Evolutionary conservation across 2,888 invertebrate species (phyloP).

Genomic region (Coronaproctus castanopsis): DNA sequence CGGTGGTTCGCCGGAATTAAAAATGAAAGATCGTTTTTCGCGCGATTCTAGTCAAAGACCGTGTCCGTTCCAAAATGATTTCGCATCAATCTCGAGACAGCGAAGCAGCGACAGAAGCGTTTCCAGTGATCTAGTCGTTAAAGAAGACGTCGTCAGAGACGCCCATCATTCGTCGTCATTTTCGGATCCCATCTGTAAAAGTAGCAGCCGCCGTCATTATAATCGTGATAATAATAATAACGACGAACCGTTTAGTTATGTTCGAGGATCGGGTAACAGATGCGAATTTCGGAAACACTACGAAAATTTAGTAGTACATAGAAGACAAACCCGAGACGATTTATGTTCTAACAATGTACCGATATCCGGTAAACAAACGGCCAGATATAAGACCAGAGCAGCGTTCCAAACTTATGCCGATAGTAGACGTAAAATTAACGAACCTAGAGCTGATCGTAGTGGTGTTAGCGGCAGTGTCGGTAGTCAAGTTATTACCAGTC

Average conservation of each 20-base stretch:
- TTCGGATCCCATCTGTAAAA: conserved; percentile 3
- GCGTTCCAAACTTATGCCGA: no score
- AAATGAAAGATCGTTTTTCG: background rate
- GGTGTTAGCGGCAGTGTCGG: background rate
- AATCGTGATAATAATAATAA: background rate
- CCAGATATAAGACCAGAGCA: no score
- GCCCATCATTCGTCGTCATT: background rate
- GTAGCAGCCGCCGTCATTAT: background rate
- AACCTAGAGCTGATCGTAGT: no score
- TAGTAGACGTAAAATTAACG: no score
- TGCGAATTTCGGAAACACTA: no score
- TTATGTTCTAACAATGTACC: no score
- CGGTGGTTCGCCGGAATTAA: background rate
- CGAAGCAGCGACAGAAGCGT: conserved; percentile 17
- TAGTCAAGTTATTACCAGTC: background rate
- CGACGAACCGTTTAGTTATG: background rate
- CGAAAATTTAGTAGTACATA: no score
- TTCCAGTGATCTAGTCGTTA: conserved; percentile 4
- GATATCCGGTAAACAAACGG: no score
- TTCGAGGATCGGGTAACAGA: background rate
- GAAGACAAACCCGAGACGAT: no score
- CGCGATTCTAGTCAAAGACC: conserved; percentile 26
- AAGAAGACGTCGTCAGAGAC: conserved; percentile 20
- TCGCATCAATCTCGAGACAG: conserved; percentile 28
- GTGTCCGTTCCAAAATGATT: conserved; percentile 49